Base-by-base conservation (phyloP, 2,113 vertebrate genomes). In the Melozone crissalis region DNA sequence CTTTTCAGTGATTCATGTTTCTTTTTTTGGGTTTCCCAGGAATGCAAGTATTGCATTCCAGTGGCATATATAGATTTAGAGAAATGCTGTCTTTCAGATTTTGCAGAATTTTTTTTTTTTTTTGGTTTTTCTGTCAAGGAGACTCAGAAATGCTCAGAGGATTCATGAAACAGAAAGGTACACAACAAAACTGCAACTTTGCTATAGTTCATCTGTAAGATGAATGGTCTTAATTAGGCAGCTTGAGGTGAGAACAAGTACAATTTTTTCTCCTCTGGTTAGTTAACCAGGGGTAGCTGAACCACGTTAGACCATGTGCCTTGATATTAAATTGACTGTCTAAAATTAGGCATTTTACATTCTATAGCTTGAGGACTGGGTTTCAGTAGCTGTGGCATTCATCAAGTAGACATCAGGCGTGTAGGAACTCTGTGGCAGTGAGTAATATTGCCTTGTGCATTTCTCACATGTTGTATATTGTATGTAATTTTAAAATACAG, bases 331-430 rank as follows among this genome's bases (percentile, higher is more conserved):
- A 95, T 76, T 90, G 93, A 86, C 89, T 72, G 78, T 97, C 98
- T 98, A 98, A 98, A 98, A 97, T 98, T 98, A 98, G 98, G 93
- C 93, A 92, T 93, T 73, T 96, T 96, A 69, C 92, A 97, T 87
- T 98, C 97, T 97, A 75, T 91, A 82, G 95, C 93, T 96, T 82
- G 51, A 87, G 91, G 90, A 94, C 90, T 73, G 82, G n/a, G 67
- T 96, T 97, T 97, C 94, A 95, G 78, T 97, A 95, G 96, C 91
- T 88, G 86, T 23, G 22, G 43, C 95, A 89, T 96, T 94, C 94
- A 83, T 93, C 86, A 88, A 94, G 68, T 84, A 94, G 93, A 92
- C 65, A 84, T 80, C 93, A 75, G 83, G 93, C 78, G 1, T 58
- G 43, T 89, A 94, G 74, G 86, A 97, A 43, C 94, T 95, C 84